These are phyloP conservation scores for Panurus biarmicus DNA, from an alignment of 2,113 vertebrate species.

Conservation along the genomic window DNA sequence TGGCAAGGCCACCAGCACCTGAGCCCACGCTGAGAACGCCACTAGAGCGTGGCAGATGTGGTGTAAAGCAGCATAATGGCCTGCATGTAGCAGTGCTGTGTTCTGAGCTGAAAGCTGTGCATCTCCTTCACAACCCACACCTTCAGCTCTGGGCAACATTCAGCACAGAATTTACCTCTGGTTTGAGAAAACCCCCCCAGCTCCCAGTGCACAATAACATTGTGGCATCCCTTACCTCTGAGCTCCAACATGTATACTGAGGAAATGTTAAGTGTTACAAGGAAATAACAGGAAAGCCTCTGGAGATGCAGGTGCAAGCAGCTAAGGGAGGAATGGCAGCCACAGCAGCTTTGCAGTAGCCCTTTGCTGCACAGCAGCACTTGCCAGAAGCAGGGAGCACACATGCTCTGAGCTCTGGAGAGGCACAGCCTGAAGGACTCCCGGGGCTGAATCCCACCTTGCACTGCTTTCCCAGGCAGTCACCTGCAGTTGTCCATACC, in stretches of 20 bases:
- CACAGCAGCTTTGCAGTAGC: neutral
- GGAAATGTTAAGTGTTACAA: neutral
- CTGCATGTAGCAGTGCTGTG: neutral
- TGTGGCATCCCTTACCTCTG: neutral
- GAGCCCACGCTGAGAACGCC: neutral
- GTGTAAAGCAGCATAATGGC: neutral
- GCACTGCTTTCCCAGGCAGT: neutral
- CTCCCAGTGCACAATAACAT: rapidly evolving
- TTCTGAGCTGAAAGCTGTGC: neutral
- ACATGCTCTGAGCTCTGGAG: rapidly evolving
- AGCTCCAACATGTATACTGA: rapidly evolving
- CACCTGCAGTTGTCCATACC: neutral
- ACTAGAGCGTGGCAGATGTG: rapidly evolving
- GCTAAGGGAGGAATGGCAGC: neutral
- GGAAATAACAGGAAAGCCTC: neutral
- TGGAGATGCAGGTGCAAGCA: neutral
- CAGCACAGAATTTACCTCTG: neutral
- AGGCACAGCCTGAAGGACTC: neutral
- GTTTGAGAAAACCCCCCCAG: neutral
- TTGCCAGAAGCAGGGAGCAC: neutral
- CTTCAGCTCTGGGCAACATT: neutral
- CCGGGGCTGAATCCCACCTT: neutral
- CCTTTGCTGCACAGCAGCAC: neutral
- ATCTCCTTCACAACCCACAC: neutral
- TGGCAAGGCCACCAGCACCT: neutral